phyloP scores from a whole-genome alignment of 23 tunicate species.

The Halocynthia aurantium region DNA sequence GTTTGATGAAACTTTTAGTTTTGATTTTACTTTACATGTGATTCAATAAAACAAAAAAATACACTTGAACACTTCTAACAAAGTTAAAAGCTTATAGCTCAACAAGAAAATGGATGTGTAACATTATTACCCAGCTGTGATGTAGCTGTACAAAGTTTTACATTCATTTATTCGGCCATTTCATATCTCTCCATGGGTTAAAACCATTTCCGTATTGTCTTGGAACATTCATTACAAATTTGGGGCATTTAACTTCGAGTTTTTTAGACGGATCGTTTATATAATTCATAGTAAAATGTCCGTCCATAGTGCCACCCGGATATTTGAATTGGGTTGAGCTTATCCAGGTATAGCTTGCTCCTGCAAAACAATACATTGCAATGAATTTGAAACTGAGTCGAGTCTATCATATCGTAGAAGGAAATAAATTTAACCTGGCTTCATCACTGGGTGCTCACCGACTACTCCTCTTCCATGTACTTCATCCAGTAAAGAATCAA shows the following conservation, averaged over 20 bases:
- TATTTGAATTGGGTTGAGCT: slow-evolving; percentile 1
- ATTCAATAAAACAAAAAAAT: too few relatives aligned
- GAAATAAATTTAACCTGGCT: slow-evolving; percentile 8
- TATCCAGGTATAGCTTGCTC: slow-evolving; percentile 13
- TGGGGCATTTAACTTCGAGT: slow-evolving; percentile 9
- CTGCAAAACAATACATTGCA: neutral
- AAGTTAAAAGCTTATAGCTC: too few relatives aligned
- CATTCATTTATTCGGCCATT: neutral
- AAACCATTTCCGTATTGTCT: neutral
- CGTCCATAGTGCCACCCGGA: slow-evolving; percentile 20
- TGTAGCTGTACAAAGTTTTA: neutral
- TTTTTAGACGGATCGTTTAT: neutral
- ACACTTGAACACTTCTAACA: too few relatives aligned
- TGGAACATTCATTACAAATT: slow-evolving; percentile 12
- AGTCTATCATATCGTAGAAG: neutral
- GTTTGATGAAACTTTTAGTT: too few relatives aligned
- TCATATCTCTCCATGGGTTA: neutral
- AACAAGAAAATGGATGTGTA: too few relatives aligned
- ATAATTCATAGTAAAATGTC: slow-evolving; percentile 12
- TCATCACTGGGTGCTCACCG: slow-evolving; percentile 21
- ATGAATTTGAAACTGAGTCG: neutral
- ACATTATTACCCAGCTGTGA: neutral
- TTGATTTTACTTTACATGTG: too few relatives aligned
- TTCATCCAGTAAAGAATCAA: neutral
- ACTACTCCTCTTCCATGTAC: slow-evolving; percentile 18